Evolutionary conservation across 2,113 vertebrate species (phyloP).

Genomic region (Poeciliopsis retropinna): DNA sequence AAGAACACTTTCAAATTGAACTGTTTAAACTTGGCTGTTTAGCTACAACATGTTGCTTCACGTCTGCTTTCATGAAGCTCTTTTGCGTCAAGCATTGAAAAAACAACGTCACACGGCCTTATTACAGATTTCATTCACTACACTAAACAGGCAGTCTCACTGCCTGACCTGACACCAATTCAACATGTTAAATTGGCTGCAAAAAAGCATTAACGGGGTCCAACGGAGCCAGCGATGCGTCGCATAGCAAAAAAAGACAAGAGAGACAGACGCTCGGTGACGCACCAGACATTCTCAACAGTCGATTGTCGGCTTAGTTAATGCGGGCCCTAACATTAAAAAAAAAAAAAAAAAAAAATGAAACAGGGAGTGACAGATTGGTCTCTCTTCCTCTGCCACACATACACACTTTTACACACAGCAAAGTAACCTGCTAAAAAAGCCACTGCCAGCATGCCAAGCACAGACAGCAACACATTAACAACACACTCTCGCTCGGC

Average conservation of each 20-base stretch:
- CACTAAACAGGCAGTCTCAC: not conserved
- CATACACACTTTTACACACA: conserved; percentile 12
- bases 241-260: not conserved
- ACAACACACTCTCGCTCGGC: conserved; percentile 43
- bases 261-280: not conserved
- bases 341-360: not conserved
- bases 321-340: not conserved
- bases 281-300: not conserved
- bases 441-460: conserved; percentile 22
- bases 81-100: not conserved
- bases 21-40: no score
- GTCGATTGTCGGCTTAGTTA: not conserved
- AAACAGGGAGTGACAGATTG: conserved; percentile 27
- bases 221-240: not conserved
- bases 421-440: conserved; percentile 37
- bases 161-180: not conserved
- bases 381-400: conserved; percentile 16
- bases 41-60: no score
- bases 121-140: not conserved
- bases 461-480: conserved; percentile 28
- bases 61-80: not conserved
- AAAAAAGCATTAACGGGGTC: not conserved
- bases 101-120: not conserved
- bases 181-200: not conserved
- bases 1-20: no score